Evolutionary conservation across 1,140 invertebrate species (phyloP).

Genomic region (Scylla paramamosain): DNA sequence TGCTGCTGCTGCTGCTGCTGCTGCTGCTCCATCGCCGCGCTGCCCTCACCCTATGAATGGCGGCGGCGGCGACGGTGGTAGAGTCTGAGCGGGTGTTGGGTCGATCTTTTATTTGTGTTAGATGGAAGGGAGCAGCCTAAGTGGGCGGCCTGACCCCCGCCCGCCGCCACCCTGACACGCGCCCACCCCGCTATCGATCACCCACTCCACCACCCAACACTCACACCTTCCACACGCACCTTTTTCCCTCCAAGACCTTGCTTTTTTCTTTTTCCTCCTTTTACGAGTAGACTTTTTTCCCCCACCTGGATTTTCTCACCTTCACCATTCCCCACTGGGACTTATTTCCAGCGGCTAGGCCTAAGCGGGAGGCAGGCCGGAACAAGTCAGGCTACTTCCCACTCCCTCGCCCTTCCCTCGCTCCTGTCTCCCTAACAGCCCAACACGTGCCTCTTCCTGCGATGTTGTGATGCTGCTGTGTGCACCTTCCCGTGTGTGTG

Average conservation of each 20-base stretch:
- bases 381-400: background rate
- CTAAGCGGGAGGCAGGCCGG: background rate
- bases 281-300: background rate
- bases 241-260: background rate
- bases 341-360: background rate
- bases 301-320: background rate
- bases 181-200: background rate
- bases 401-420: background rate
- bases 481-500: background rate
- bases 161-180: background rate
- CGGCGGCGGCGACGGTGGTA: background rate
- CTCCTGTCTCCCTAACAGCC: background rate
- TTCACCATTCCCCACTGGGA: background rate
- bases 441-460: background rate
- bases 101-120: conserved; percentile 4
- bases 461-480: background rate
- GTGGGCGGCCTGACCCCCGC: conserved; percentile 3
- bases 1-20: too few relatives aligned
- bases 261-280: background rate
- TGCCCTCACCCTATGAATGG: conserved; percentile 8
- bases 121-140: background rate
- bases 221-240: background rate
- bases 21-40: background rate
- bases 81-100: background rate
- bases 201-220: background rate